These are phyloP conservation scores for Platichthys flesus DNA, from an alignment of 2,113 vertebrate species.

Conservation along the genomic window DNA sequence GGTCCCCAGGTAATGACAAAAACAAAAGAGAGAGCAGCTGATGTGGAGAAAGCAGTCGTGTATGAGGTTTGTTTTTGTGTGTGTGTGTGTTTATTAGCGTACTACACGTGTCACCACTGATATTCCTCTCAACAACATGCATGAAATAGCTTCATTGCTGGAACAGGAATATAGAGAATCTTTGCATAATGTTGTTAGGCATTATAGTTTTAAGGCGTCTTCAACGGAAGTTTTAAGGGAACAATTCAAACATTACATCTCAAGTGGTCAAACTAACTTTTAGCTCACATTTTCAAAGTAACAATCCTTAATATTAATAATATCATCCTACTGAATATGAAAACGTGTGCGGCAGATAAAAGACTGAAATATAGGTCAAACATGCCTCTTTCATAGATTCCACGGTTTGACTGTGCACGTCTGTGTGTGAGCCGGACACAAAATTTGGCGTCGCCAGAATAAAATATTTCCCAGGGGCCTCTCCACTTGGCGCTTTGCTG, in stretches of 20 bases:
- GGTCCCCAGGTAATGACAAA: slow-evolving; percentile 24
- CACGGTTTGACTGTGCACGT: slow-evolving; percentile 36
- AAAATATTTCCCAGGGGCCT: slow-evolving; percentile 76
- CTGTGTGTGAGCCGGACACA: slow-evolving; percentile 51
- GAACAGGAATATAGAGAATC: neutral
- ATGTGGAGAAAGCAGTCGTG: slow-evolving; percentile 4
- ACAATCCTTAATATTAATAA: slow-evolving; percentile 11
- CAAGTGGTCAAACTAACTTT: slow-evolving; percentile 51
- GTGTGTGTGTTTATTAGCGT: slow-evolving; percentile 28
- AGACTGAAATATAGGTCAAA: slow-evolving; percentile 61
- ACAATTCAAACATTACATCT: slow-evolving; percentile 46
- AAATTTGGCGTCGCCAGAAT: slow-evolving; percentile 73
- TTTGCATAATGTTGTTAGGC: slow-evolving; percentile 29
- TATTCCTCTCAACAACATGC: neutral
- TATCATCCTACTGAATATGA: slow-evolving; percentile 33
- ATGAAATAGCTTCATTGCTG: slow-evolving; percentile 1
- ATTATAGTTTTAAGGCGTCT: slow-evolving; percentile 37
- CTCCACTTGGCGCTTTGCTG: slow-evolving; percentile 63
- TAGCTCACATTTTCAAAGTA: slow-evolving; percentile 55
- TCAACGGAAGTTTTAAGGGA: slow-evolving; percentile 33
- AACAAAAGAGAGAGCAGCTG: neutral
- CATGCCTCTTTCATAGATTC: slow-evolving; percentile 53
- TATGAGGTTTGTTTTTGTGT: slow-evolving; percentile 10
- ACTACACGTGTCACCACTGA: neutral
- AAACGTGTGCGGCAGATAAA: slow-evolving; percentile 19